Evolutionary conservation across 1,140 invertebrate genomes (phyloP).

Genomic region (Apis cerana): DNA sequence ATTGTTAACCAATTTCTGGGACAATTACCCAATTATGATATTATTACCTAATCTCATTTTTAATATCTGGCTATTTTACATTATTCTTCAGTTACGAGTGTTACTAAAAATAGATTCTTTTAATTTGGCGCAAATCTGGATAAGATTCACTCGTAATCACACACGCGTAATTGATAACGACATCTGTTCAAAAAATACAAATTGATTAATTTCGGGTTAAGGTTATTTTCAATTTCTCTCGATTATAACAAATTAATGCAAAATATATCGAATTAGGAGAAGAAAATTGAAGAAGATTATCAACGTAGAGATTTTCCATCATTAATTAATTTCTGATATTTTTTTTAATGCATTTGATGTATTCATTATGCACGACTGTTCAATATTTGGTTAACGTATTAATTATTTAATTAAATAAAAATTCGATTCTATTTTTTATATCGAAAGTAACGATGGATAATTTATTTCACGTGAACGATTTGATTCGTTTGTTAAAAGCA

Average conservation of each 20-base stretch:
- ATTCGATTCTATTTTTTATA: neutral
- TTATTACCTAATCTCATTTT: too few relatives aligned
- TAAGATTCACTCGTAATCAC: too few relatives aligned
- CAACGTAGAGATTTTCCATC: neutral
- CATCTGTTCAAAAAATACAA: too few relatives aligned
- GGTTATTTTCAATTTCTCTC: neutral
- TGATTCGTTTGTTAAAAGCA: neutral
- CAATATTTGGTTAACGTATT: neutral
- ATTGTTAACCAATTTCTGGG: too few relatives aligned
- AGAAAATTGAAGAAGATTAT: neutral
- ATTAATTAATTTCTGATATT: neutral
- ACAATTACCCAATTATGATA: too few relatives aligned
- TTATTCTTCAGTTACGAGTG: too few relatives aligned
- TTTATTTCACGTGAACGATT: neutral
- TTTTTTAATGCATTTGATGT: neutral
- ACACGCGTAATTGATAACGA: too few relatives aligned
- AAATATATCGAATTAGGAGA: neutral
- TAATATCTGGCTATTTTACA: too few relatives aligned
- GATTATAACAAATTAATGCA: neutral
- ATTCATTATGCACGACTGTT: too few relatives aligned
- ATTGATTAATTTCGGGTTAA: too few relatives aligned
- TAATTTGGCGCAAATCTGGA: too few relatives aligned
- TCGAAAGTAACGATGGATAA: neutral
- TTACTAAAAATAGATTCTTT: too few relatives aligned
- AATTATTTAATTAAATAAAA: neutral